Conservation (phyloP, 2,888 invertebrate genomes). For the Drosophila tripunctata region DNA sequence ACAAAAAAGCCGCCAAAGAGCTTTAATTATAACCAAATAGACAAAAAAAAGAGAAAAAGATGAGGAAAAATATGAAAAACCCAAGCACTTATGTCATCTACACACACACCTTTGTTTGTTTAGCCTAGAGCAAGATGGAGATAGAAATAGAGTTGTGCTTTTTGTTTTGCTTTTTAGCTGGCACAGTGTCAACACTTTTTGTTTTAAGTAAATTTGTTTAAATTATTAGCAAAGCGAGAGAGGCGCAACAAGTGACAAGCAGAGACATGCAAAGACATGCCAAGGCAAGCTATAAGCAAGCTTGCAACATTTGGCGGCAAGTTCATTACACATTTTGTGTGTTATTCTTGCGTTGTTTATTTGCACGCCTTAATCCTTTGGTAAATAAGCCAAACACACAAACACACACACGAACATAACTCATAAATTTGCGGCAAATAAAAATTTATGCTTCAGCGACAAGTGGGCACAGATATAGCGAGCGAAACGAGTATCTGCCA, state of each 20-base stretch:
- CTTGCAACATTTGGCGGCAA: constrained; percentile 52
- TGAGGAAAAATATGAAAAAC: constrained; percentile 19
- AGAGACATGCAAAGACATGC: not conserved
- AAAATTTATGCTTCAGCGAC: constrained; percentile 64
- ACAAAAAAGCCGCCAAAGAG: constrained; percentile 58
- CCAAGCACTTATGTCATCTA: constrained; percentile 62
- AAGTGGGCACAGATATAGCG: constrained; percentile 41
- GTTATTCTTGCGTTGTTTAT: constrained; percentile 13
- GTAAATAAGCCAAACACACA: constrained; percentile 64
- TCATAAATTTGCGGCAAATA: constrained; percentile 77
- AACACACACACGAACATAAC: no score
- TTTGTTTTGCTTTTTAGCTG: constrained; percentile 12
- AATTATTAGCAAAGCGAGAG: constrained; percentile 68
- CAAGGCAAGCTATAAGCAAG: constrained; percentile 8
- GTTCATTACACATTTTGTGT: constrained; percentile 52
- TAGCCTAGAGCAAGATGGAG: not conserved
- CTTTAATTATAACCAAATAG: constrained; percentile 78
- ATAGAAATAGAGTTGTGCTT: not conserved
- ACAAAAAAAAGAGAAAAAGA: constrained; percentile 29
- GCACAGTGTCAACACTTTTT: constrained; percentile 52
- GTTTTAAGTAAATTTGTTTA: constrained; percentile 71
- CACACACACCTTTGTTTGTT: constrained; percentile 55
- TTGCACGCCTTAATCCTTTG: constrained; percentile 65
- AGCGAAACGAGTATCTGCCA: constrained; percentile 22
- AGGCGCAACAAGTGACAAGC: constrained; percentile 43